These are phyloP conservation scores for Neolamprologus toae DNA, from an alignment of 2,113 vertebrate genomes.

Conservation along the genomic window DNA sequence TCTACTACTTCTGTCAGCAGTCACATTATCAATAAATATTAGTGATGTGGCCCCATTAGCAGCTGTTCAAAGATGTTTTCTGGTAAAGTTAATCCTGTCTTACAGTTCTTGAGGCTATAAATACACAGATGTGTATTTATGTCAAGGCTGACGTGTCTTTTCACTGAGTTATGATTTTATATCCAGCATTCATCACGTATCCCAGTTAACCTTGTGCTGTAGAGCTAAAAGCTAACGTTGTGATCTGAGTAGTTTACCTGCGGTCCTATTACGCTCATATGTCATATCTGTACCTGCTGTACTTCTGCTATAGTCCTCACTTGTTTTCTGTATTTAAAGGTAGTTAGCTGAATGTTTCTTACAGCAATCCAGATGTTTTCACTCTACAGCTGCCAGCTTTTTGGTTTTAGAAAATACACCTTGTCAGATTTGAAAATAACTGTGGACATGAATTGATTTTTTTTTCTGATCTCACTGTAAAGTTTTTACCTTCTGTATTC, in stretches of 20 bases:
- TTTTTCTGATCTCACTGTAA: neutral
- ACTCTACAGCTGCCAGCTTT: neutral
- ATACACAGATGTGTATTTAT: neutral
- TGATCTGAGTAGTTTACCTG: slow-evolving; percentile 45
- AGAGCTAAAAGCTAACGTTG: slow-evolving; percentile 39
- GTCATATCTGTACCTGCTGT: slow-evolving; percentile 40
- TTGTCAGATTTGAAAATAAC: slow-evolving; percentile 4
- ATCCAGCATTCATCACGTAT: slow-evolving; percentile 11
- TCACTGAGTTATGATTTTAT: slow-evolving; percentile 39
- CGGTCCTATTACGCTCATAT: slow-evolving; percentile 30
- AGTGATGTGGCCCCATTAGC: neutral
- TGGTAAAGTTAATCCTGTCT: neutral
- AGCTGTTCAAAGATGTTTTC: neutral
- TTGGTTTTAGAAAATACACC: neutral
- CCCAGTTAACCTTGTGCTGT: slow-evolving; percentile 47
- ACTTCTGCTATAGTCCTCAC: slow-evolving; percentile 29
- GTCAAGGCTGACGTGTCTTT: neutral
- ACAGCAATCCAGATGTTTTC: slow-evolving; percentile 19
- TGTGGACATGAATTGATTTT: neutral
- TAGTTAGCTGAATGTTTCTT: slow-evolving; percentile 47
- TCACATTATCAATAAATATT: neutral
- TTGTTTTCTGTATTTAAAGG: slow-evolving; percentile 40
- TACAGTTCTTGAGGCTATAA: neutral
- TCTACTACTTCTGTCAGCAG: neutral
- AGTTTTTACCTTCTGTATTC: neutral